Evolutionary conservation across 2,113 vertebrate species (phyloP), one percentile per base, ranked within the genome.

Genomic region (Hypocryptadius cinnamomeus): DNA sequence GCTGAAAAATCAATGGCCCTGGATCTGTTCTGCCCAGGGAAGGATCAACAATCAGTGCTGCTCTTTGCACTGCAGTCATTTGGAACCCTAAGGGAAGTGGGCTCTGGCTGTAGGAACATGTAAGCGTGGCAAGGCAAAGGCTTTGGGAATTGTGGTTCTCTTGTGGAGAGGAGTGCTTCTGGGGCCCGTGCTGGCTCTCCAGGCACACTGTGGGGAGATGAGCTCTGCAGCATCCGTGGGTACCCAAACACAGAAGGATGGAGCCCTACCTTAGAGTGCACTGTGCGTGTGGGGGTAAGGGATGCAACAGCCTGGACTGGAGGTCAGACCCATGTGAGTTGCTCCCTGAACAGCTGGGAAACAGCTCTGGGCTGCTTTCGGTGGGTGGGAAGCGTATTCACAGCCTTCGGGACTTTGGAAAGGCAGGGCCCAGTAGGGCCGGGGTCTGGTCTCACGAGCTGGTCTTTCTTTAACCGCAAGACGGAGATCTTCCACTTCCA

Each of bases 261-360:
- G 44, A 92, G 39, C 28, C 35, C 25, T 14, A 15, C 35, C 33
- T 68, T 53, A 39, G 51, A 33, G 33, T 4, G 19, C 10, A 3
- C 19, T 9, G 5, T 10, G 15, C 0, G 0, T 3, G 13, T 4
- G 19, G 5, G 19, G 5, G 2, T 53, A 15, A 65, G 30, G 37
- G 37, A 14, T 59, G 51, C 50, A 59, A 42, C 42, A 51, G 25
- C 51, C 39, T 7, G 4, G 28, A 5, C 14, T 13, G 27, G 23
- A 10, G 11, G 33, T 11, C 15, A 18, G 27, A 54, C 15, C n/a
- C 13, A 1, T 0, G 1, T 3, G 21, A 44, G 9, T 5, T 48
- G 13, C 14, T 53, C 19, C 47, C 54, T 23, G 47, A 15, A 6
- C 10, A 10, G 11, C 35, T 59, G 39, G 30, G 35, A 47, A 59